Evolutionary conservation across 1,140 invertebrate genomes (phyloP).

Genomic region (Diabrotica undecimpunctata): DNA sequence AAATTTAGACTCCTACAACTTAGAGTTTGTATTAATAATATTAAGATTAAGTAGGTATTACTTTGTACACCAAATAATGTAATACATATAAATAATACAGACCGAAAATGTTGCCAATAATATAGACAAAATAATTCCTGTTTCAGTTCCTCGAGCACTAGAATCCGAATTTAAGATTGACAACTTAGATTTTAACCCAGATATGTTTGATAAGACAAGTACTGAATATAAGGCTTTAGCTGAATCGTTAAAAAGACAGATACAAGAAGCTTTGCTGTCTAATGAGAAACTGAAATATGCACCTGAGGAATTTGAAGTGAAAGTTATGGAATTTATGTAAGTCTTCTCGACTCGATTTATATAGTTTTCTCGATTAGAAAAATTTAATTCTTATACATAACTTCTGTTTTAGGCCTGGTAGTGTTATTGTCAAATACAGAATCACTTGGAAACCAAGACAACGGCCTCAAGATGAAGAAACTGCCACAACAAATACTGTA

Average conservation of each 20-base stretch:
- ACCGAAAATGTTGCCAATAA: too few relatives aligned
- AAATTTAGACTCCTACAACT: too few relatives aligned
- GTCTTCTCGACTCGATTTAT: too few relatives aligned
- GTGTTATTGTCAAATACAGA: constrained; percentile 60
- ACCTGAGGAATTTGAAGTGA: constrained; percentile 54
- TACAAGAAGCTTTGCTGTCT: constrained; percentile 56
- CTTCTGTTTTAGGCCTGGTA: constrained; percentile 55
- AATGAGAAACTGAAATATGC: constrained; percentile 51
- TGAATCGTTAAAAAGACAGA: constrained; percentile 54
- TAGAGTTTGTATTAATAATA: too few relatives aligned
- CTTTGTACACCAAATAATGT: too few relatives aligned
- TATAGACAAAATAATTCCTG: constrained; percentile 32
- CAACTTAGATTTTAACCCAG: constrained; percentile 59
- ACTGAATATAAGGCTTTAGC: constrained; percentile 59
- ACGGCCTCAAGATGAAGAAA: constrained; percentile 39
- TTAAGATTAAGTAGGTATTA: too few relatives aligned
- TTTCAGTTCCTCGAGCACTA: constrained; percentile 61
- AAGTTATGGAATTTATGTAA: constrained; percentile 62
- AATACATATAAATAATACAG: too few relatives aligned
- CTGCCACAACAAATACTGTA: constrained; percentile 38
- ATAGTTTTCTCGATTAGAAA: not conserved
- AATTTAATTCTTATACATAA: not conserved
- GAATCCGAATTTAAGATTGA: constrained; percentile 65
- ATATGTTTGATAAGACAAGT: constrained; percentile 58
- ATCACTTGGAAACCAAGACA: constrained; percentile 59